phyloP scores from a whole-genome alignment of 2,113 vertebrate genomes.

The Mugil cephalus region DNA sequence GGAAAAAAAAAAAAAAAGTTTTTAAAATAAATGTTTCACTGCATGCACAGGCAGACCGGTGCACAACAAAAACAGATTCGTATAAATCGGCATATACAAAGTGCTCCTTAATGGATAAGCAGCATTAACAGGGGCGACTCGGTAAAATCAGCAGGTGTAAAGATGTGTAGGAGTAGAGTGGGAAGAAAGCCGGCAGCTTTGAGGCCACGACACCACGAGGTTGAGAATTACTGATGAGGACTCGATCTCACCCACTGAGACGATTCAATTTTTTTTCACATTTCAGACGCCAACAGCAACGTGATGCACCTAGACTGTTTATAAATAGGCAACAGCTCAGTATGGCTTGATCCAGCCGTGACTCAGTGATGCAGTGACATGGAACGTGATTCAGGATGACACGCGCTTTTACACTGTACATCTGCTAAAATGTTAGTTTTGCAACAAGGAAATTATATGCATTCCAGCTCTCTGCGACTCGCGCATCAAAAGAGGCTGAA shows the following conservation, averaged over 20 bases:
- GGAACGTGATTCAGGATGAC: neutral
- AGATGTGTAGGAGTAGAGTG: neutral
- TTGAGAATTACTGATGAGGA: slow-evolving; percentile 3
- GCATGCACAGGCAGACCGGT: neutral
- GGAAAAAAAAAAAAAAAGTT: slow-evolving; percentile 2
- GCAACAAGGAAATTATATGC: neutral
- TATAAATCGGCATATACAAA: neutral
- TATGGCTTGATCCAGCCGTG: neutral
- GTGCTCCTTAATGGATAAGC: neutral
- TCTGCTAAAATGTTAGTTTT: neutral
- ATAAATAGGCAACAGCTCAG: slow-evolving; percentile 36
- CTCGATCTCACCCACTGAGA: slow-evolving; percentile 15
- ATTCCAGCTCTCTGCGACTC: too few species aligned
- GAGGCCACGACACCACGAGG: neutral
- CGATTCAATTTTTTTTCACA: slow-evolving; percentile 8
- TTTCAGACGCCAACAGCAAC: slow-evolving; percentile 9
- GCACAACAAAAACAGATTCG: neutral
- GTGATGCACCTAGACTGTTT: slow-evolving; percentile 7
- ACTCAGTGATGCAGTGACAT: neutral
- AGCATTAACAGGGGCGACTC: neutral
- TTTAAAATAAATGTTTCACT: slow-evolving; percentile 5
- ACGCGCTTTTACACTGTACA: neutral
- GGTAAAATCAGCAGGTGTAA: slow-evolving; percentile 15
- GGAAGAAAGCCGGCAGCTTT: neutral
- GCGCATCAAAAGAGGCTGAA: too few species aligned